A percentile compares a stretch with the other conserved stretches of the same genome.
These are phyloP conservation scores for Blastomussa wellsi DNA, from an alignment of 92 coral and sea anemone species.

Conservation along the genomic window DNA sequence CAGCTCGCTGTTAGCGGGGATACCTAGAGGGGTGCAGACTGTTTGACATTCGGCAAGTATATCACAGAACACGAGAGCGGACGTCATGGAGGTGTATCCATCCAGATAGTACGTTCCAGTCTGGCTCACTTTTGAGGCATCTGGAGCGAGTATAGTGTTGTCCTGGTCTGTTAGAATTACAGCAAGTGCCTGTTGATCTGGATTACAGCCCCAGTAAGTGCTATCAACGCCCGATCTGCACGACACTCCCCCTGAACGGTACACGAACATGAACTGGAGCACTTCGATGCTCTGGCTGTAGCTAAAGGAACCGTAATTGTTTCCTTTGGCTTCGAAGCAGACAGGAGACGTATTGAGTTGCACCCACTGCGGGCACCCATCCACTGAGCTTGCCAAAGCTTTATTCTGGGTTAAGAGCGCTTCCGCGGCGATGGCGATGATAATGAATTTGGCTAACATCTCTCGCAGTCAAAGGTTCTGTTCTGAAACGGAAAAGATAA, in stretches of 20 bases:
- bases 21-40: conserved; percentile 13
- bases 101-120: background rate
- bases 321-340: conserved; percentile 20
- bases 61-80: conserved; percentile 8
- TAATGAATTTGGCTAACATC: background rate
- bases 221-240: too few relatives aligned
- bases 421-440: background rate
- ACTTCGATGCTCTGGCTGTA: conserved; percentile 18
- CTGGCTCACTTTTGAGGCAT: background rate
- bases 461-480: background rate
- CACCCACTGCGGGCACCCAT: conserved; percentile 9
- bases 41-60: too few relatives aligned
- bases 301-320: conserved; percentile 4
- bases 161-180: background rate
- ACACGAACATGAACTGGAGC: conserved; percentile 28
- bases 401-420: background rate
- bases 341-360: conserved; percentile 27
- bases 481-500: background rate
- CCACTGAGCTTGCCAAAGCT: background rate
- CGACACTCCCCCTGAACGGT: conserved; percentile 26
- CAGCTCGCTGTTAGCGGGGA: conserved; percentile 7
- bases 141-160: background rate
- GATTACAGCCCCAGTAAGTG: conserved; percentile 33
- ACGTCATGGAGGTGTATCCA: background rate
- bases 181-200: background rate